Percentiles rank a stretch among this genome's conserved stretches.
Conservation (phyloP, 2,113 vertebrate species). For the Nothocercus nigrocapillus region DNA sequence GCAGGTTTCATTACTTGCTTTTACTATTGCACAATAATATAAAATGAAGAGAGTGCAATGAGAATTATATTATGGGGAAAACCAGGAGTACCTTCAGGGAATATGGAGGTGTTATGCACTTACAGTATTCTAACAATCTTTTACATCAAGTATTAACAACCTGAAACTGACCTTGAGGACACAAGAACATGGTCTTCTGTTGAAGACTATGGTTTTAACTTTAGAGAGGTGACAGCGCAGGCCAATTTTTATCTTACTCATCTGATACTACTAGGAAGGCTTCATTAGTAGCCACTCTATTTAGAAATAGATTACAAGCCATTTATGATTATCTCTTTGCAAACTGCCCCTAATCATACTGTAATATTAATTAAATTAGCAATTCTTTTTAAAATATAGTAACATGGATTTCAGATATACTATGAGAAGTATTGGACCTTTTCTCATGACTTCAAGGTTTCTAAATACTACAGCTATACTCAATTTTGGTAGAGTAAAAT, state of each 20-base stretch:
- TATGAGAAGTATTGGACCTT: background rate
- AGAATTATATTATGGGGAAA: fast-evolving
- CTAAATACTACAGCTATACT: background rate
- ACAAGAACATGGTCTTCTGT: background rate
- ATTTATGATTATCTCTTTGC: background rate
- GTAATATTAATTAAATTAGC: background rate
- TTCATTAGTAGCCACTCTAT: background rate
- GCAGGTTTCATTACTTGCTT: background rate
- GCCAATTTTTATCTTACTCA: background rate
- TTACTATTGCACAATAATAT: fast-evolving
- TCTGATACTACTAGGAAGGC: background rate
- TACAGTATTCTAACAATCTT: background rate
- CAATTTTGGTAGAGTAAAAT: background rate
- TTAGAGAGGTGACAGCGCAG: background rate
- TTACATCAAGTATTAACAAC: background rate
- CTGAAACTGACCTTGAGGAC: background rate
- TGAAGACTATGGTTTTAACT: background rate
- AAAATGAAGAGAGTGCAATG: fast-evolving
- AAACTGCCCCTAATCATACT: background rate
- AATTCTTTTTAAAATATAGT: background rate
- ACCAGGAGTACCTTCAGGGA: background rate
- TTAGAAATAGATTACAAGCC: background rate
- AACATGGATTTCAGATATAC: background rate
- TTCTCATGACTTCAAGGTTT: background rate
- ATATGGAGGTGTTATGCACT: fast-evolving